A percentile compares a stretch with the other conserved stretches of the same genome.
These are phyloP conservation scores for Pammene aurita DNA, from an alignment of 2,888 invertebrate species.

Conservation along the genomic window DNA sequence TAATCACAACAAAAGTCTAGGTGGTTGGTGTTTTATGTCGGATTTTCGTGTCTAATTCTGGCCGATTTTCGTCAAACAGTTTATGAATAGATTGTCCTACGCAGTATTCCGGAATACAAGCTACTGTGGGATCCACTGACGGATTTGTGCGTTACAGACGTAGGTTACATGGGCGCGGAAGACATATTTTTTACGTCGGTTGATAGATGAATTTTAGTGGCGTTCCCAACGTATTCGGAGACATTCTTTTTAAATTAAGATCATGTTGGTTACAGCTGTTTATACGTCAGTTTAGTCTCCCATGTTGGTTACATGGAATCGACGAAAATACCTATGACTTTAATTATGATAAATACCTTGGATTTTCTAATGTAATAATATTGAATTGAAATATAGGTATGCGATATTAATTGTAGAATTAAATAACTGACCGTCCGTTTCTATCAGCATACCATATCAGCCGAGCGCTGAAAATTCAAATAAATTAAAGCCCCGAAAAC, in stretches of 20 bases:
- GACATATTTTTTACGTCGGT: slow-evolving; percentile 44
- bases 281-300: slow-evolving; percentile 9
- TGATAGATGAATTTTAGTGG: slow-evolving; percentile 59
- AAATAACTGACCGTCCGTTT: slow-evolving; percentile 18
- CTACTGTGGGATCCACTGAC: slow-evolving; percentile 69
- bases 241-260: slow-evolving; percentile 37
- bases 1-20: slow-evolving; percentile 70
- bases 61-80: slow-evolving; percentile 68
- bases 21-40: slow-evolving; percentile 58
- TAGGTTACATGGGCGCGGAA: slow-evolving; percentile 56
- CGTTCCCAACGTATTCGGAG: slow-evolving; percentile 42
- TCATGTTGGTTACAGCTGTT: slow-evolving; percentile 29
- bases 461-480: slow-evolving; percentile 32
- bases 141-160: slow-evolving; percentile 78
- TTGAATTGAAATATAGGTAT: neutral
- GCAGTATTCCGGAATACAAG: slow-evolving; percentile 52
- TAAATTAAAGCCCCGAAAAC: slow-evolving; percentile 44
- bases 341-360: neutral
- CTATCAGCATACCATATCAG: slow-evolving; percentile 29
- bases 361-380: neutral
- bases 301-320: neutral
- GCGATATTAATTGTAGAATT: neutral
- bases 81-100: slow-evolving; percentile 70
- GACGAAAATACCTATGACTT: neutral
- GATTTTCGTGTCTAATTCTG: slow-evolving; percentile 75